These are phyloP conservation scores for Drosophila oshimai DNA, from an alignment of 1,140 invertebrate species.

Conservation along the genomic window DNA sequence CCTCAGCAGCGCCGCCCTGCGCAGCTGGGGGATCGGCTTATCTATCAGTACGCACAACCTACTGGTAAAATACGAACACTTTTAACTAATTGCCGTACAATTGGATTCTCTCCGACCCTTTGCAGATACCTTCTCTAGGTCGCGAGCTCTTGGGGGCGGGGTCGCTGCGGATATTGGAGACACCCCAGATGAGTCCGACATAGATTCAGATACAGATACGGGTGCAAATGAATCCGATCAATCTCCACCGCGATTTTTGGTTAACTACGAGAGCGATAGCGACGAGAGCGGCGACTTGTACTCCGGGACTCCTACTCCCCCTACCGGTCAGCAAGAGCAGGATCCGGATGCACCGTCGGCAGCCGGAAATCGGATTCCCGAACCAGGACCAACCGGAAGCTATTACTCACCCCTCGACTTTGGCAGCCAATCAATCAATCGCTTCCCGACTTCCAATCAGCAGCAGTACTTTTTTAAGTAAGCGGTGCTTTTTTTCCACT, in stretches of 20 bases:
- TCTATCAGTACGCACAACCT: constrained; percentile 77
- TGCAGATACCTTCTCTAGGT: constrained; percentile 76
- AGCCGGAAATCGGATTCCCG: not conserved
- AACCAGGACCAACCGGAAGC: not conserved
- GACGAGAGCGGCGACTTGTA: too few species aligned
- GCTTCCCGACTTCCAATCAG: constrained; percentile 1
- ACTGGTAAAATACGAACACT: constrained; percentile 77
- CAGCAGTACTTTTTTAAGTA: constrained; percentile 37
- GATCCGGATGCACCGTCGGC: not conserved
- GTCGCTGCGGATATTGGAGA: not conserved
- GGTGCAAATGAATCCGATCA: not conserved
- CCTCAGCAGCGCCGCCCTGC: constrained; percentile 8
- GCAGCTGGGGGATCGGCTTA: constrained; percentile 52
- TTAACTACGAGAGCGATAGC: constrained; percentile 24
- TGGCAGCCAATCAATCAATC: not conserved
- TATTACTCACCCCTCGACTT: not conserved
- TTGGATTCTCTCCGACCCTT: constrained; percentile 81
- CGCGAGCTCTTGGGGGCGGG: constrained; percentile 9
- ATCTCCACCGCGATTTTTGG: constrained; percentile 14
- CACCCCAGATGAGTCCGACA: not conserved
- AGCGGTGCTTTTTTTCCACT: constrained; percentile 6
- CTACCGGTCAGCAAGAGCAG: not conserved
- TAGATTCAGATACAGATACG: not conserved
- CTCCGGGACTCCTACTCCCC: not conserved
- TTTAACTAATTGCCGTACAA: constrained; percentile 80